Evolutionary conservation across 2,888 invertebrate genomes (phyloP), one percentile per base, ranked within the genome.

Genomic region (Adela reaumurella): DNA sequence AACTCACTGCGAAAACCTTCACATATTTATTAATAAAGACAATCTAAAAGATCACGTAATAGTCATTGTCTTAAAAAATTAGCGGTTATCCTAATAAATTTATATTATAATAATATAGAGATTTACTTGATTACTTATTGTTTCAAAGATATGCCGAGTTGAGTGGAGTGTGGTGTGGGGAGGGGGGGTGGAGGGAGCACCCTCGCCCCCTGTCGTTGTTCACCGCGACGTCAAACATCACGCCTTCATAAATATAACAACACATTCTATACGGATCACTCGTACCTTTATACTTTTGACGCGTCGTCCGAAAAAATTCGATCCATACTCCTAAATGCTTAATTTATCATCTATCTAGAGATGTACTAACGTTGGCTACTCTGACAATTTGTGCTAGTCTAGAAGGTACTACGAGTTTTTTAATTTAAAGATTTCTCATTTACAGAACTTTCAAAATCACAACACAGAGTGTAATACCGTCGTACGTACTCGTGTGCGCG

Each of bases 401-500:
- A 77, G 67, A 69, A 69, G 74, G 69, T 67, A 70, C 78, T 77
- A 78, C 76, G 70, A 66, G 65, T 65, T 58, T 62, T 67, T 64
- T 70, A 67, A 64, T 68, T 69, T 59, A 68, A 72, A 72, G 72
- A 70, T 59, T 70, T 69, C 71, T 74, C 77, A 70, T 77, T 70
- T 78, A 80, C 78, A 78, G 78, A 78, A 74, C 71, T 68, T 72
- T 74, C 70, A 79, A 79, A 77, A 78, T 80, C 80, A 80, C 80
- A 80, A 80, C 80, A 80, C 80, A 79, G 80, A 80, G 80, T 80
- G 80, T 78, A 76, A 74, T 76, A 76, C 76, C 72, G 72, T 74
- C 14, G 8, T 35, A 35, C 35, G 14, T 35, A 35, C 35, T 35
- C 35, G 35, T 14, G 3, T 35, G 35, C 35, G 14, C 35, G 35